These are phyloP conservation scores for Margaritifera margaritifera DNA, from an alignment of 2,888 invertebrate species.

Conservation along the genomic window DNA sequence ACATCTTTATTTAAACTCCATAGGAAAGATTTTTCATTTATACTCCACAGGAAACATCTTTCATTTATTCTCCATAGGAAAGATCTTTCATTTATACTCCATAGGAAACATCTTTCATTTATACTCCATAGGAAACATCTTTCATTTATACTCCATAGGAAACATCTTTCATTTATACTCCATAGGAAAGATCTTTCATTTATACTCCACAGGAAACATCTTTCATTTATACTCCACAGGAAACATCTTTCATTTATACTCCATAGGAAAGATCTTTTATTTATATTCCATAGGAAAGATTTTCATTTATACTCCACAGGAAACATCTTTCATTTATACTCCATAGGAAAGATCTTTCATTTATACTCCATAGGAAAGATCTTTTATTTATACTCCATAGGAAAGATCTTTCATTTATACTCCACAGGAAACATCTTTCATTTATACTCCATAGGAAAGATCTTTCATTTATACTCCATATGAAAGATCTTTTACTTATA, in stretches of 20 bases:
- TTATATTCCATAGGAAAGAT: constrained; percentile 26
- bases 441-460: constrained; percentile 25
- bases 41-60: constrained; percentile 33
- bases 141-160: constrained; percentile 21
- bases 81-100: constrained; percentile 1
- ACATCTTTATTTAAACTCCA: not conserved
- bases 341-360: constrained; percentile 31
- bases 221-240: constrained; percentile 20
- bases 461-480: constrained; percentile 12
- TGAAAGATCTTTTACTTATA: constrained; percentile 16
- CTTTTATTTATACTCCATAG: constrained; percentile 18
- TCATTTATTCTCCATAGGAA: constrained; percentile 22
- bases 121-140: constrained; percentile 31
- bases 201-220: constrained; percentile 29
- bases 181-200: constrained; percentile 30
- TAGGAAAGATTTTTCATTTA: constrained; percentile 28
- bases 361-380: constrained; percentile 26
- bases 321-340: constrained; percentile 6
- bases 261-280: constrained; percentile 31
- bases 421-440: constrained; percentile 33
- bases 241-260: constrained; percentile 6
- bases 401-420: constrained; percentile 10
- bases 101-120: constrained; percentile 30
- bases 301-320: constrained; percentile 20
- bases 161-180: constrained; percentile 2